Base-by-base conservation (phyloP, 1,140 invertebrate genomes). In the Prorops nasuta region DNA sequence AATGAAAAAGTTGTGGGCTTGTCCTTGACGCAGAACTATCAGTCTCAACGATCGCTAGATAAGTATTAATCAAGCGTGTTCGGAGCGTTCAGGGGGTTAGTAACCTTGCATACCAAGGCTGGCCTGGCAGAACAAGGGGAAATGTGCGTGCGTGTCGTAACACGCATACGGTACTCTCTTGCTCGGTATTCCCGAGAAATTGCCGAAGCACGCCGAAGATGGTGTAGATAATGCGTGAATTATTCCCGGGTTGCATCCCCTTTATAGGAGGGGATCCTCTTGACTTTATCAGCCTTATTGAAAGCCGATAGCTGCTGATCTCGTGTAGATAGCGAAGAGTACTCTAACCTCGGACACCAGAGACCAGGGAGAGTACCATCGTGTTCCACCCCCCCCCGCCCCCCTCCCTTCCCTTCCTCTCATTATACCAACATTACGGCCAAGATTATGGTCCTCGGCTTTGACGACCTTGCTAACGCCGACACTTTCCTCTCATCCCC, bases 261-360 rank as follows among this genome's bases (percentile, higher is more conserved):
- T 67, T 72, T 74, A 58, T 62, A 58, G 60, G 64, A 61, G 51
- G 56, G 59, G 56, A 61, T 68, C 70, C 57, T 55, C 61, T 65
- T 69, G 69, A 72, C 69, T 74, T 74, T 77, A 74, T 75, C 72
- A 75, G 73, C 65, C 72, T 75, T 71, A 71, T 76, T 73, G 71
- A 74, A 74, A 75, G 71, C 60, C 71, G 71, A 73, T 74, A 72
- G 67, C 56, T 51, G 51, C 57, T 72, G 69, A 74, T 74, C 61
- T 63, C 62, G 56, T 63, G 64, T 60, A 69, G 72, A 74, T 74
- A 70, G 46, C n/a, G n/a, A n/a, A n/a, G n/a, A n/a, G n/a, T n/a
- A n/a, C n/a, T n/a, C n/a, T n/a, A n/a, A n/a, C n/a, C n/a, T n/a
- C n/a, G n/a, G n/a, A n/a, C n/a, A n/a, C n/a, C n/a, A n/a, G n/a